phyloP scores from a whole-genome alignment of 2,113 vertebrate species.

The Oncorhynchus keta region DNA sequence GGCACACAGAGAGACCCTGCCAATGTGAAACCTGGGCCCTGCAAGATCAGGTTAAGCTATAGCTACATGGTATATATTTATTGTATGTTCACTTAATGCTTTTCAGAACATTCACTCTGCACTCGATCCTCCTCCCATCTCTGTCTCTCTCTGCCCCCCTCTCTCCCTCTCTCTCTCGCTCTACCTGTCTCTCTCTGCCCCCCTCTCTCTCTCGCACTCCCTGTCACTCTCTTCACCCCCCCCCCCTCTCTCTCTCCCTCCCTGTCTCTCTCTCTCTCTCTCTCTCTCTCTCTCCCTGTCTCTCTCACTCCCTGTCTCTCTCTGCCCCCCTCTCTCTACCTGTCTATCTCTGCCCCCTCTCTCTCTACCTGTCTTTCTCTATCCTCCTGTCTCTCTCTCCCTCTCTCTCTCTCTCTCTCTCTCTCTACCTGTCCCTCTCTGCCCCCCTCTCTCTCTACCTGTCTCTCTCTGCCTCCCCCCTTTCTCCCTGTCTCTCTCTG shows the following conservation, averaged over 20 bases:
- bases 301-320: background rate
- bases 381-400: background rate
- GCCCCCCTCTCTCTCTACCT: background rate
- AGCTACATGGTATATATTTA: too few relatives aligned
- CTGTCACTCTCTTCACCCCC: too few relatives aligned
- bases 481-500: background rate
- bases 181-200: too few relatives aligned
- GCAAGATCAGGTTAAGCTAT: too few relatives aligned
- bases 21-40: background rate
- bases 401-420: background rate
- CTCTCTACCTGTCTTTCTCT: background rate
- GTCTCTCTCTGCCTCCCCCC: background rate
- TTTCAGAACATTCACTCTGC: too few relatives aligned
- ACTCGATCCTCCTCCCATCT: background rate
- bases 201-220: too few relatives aligned
- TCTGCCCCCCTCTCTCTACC: too few relatives aligned
- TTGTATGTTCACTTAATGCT: too few relatives aligned
- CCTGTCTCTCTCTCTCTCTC: too few relatives aligned
- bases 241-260: too few relatives aligned
- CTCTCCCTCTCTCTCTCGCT: too few relatives aligned
- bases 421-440: background rate
- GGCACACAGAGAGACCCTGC: conserved; percentile 21
- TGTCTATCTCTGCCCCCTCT: background rate
- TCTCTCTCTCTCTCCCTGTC: too few relatives aligned
- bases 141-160: background rate